Base-by-base conservation (phyloP, 1,140 invertebrate genomes). In the Harlomillsia oculata region DNA sequence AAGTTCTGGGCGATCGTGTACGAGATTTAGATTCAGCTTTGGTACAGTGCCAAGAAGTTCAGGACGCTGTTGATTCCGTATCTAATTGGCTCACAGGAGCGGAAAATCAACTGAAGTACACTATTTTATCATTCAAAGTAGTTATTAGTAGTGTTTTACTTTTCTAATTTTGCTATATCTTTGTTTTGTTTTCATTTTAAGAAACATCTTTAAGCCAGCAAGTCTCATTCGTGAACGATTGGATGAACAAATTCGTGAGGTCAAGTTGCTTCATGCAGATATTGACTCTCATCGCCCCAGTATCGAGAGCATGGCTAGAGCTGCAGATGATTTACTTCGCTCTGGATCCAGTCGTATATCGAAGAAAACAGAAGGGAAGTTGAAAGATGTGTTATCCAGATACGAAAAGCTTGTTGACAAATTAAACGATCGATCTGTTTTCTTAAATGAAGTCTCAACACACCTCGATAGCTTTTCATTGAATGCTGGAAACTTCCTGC, bases 31-130 rank as follows among this genome's bases (percentile, higher is more conserved):
- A 96, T 64, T 85, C 85, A 0, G 89, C 90, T 0, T 73, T 96
- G 29, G 82, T 93, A 5, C 88, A 94, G 70, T 90, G 88, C 49
- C 91, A 96, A 73, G 90, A 88, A n/a, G 83, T 96, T 11, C 87
- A 94, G 69, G 89, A 94, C 70, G 88, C 89, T 8, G 75, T 95
- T 1, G 89, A 95, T 66, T 80, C 84, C 48, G 77, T 96, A 8
- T 80, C 87, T 5, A 71, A 76, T 41, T 96, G 91, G 91, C 72
- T 96, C 29, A 84, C 83, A 56, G 81, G 84, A 61, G 83, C 85
- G 8, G 90, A 96, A 68, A 82, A 78, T 60, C 81, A 84, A 66
- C 82, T 87, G 69, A 90, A 89, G 80, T 81, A 60, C 75, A 77
- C 73, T 51, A 43, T n/a, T 43, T 21, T 39, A 29, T 16, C 32